Evolutionary conservation across 2,888 invertebrate genomes (phyloP).

Genomic region (Tinea semifulvella): DNA sequence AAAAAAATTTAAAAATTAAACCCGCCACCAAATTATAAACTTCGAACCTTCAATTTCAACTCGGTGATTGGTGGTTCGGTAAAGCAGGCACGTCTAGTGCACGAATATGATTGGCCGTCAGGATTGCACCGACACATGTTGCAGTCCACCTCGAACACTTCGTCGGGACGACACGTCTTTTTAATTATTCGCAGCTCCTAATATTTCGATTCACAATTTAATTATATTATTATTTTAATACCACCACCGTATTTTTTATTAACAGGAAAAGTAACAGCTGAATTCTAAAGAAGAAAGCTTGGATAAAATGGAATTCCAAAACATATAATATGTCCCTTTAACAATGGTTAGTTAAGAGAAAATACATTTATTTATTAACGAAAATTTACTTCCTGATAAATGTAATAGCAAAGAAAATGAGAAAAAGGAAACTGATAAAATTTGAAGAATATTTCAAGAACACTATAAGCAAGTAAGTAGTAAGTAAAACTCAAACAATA

Average conservation of each 20-base stretch:
- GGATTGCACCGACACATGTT: conserved; percentile 66
- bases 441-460: too few species aligned
- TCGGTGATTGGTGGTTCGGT: conserved; percentile 21
- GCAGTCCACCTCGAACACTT: conserved; percentile 64
- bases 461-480: too few species aligned
- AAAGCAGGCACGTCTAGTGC: conserved; percentile 55
- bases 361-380: too few species aligned
- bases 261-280: neutral
- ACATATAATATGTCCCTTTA: too few species aligned
- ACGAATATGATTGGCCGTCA: conserved; percentile 62
- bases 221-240: neutral
- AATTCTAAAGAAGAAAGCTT: too few species aligned
- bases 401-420: too few species aligned
- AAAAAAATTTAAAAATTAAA: too few species aligned
- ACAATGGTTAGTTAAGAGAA: too few species aligned
- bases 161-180: conserved; percentile 53
- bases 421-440: too few species aligned
- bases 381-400: too few species aligned
- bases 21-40: neutral
- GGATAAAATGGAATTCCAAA: too few species aligned
- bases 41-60: neutral
- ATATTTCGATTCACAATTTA: conserved; percentile 13
- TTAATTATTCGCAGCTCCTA: conserved; percentile 37
- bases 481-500: too few species aligned
- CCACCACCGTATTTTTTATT: neutral